Percentiles rank a stretch among this genome's conserved stretches.
phyloP scores from a whole-genome alignment of 2,113 vertebrate species.

The Lathamus discolor region DNA sequence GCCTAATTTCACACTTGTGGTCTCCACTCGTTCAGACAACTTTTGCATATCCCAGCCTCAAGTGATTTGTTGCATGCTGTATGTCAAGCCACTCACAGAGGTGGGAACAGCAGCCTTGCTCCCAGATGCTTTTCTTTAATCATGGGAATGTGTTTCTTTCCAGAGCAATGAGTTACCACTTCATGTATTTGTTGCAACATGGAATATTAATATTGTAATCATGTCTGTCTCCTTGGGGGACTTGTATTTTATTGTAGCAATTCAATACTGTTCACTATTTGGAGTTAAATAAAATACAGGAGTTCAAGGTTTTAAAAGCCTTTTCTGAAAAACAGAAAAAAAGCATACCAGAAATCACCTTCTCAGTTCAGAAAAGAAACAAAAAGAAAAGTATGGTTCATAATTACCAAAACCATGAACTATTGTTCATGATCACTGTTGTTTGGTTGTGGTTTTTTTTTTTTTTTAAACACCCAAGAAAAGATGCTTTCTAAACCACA shows the following conservation, averaged over 20 bases:
- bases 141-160: conserved; percentile 8
- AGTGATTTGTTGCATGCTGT: not conserved
- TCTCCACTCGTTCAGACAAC: not conserved
- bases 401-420: not conserved
- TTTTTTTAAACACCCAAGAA: not conserved
- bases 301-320: conserved; percentile 2
- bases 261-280: conserved; percentile 16
- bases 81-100: not conserved
- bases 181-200: conserved; percentile 29
- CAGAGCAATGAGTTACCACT: conserved; percentile 39
- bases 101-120: not conserved
- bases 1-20: not conserved
- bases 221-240: conserved; percentile 41
- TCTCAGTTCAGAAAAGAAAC: not conserved
- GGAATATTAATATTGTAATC: conserved; percentile 63
- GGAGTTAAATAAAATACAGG: not conserved
- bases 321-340: not conserved
- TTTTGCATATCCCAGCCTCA: not conserved
- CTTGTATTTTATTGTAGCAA: conserved; percentile 31
- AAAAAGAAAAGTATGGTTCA: not conserved
- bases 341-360: not conserved
- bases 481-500: not conserved
- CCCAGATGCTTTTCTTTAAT: conserved; percentile 35
- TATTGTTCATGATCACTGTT: not conserved
- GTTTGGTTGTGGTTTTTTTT: fast-evolving